Conservation (phyloP, 1,140 invertebrate species). For the Patella vulgata region DNA sequence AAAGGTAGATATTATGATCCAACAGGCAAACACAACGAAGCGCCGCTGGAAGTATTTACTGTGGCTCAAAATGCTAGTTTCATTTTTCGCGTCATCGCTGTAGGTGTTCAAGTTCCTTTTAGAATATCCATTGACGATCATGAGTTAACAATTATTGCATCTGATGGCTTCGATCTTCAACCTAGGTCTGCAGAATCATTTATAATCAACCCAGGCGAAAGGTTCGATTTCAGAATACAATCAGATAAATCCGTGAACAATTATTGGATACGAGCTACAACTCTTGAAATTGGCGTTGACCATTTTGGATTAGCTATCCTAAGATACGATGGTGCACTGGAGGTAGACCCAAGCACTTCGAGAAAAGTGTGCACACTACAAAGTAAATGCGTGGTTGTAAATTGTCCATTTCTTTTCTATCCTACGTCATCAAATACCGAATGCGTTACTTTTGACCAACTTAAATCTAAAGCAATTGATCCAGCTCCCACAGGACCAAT, state of each 20-base stretch:
- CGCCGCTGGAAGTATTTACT: slow-evolving; percentile 15
- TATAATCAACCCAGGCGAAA: slow-evolving; percentile 73
- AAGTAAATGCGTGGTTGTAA: slow-evolving; percentile 42
- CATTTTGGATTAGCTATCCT: slow-evolving; percentile 73
- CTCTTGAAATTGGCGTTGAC: slow-evolving; percentile 28
- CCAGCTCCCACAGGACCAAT: neutral
- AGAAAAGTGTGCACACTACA: slow-evolving; percentile 23
- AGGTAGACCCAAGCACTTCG: slow-evolving; percentile 69
- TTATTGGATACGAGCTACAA: slow-evolving; percentile 83
- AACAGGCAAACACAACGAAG: slow-evolving; percentile 36
- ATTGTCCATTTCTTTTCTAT: slow-evolving; percentile 52
- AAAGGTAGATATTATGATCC: slow-evolving; percentile 41
- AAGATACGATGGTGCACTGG: slow-evolving; percentile 77
- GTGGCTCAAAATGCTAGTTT: slow-evolving; percentile 2
- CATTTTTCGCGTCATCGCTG: slow-evolving; percentile 53
- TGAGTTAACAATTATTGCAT: slow-evolving; percentile 79
- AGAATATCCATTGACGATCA: slow-evolving; percentile 84
- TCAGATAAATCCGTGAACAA: slow-evolving; percentile 77
- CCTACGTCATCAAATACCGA: slow-evolving; percentile 28
- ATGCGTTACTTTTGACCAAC: slow-evolving; percentile 37
- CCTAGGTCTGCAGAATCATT: slow-evolving; percentile 71
- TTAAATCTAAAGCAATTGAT: slow-evolving; percentile 34
- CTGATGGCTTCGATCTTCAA: slow-evolving; percentile 80
- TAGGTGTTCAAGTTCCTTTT: slow-evolving; percentile 48
- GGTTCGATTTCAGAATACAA: slow-evolving; percentile 85